These are phyloP conservation scores for Hydractinia symbiolongicarpus DNA, from an alignment of 30 jellyfish, hydroid and myxozoan genomes.

Conservation along the genomic window DNA sequence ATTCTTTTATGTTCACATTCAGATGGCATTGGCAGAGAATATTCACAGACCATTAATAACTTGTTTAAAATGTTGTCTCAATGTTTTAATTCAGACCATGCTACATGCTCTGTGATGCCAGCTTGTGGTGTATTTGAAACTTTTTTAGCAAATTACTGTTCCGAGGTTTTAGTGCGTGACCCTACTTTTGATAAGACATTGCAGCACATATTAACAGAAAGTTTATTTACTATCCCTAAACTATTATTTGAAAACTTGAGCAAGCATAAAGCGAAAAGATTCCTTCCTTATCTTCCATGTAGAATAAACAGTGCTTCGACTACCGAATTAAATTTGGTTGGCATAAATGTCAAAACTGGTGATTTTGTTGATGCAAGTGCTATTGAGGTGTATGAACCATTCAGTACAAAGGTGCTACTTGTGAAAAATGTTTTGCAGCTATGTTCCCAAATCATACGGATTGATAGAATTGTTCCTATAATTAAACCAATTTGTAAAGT, in stretches of 20 bases:
- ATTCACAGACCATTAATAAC: neutral
- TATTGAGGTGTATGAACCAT: constrained; percentile 14
- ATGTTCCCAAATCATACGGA: constrained; percentile 29
- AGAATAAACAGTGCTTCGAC: neutral
- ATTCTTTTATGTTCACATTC: constrained; percentile 8
- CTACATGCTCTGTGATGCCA: constrained; percentile 19
- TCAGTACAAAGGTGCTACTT: neutral
- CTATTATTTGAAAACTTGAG: constrained; percentile 10
- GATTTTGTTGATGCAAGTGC: neutral
- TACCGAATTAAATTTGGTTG: neutral
- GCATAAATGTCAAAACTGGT: constrained; percentile 23
- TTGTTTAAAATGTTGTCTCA: neutral
- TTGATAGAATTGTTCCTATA: constrained; percentile 17
- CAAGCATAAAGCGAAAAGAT: neutral
- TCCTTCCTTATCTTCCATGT: neutral
- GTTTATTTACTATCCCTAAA: constrained; percentile 17
- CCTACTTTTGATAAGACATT: neutral
- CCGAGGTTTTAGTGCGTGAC: no score
- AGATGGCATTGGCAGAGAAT: constrained; percentile 21
- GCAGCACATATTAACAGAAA: neutral
- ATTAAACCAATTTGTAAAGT: neutral
- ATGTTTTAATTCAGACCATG: neutral
- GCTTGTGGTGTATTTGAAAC: constrained; percentile 35
- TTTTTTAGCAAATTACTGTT: neutral
- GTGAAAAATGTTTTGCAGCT: neutral